Base-by-base conservation (phyloP, 53 echinoderm and acorn worm genomes). In the Holothuria leucospilota region DNA sequence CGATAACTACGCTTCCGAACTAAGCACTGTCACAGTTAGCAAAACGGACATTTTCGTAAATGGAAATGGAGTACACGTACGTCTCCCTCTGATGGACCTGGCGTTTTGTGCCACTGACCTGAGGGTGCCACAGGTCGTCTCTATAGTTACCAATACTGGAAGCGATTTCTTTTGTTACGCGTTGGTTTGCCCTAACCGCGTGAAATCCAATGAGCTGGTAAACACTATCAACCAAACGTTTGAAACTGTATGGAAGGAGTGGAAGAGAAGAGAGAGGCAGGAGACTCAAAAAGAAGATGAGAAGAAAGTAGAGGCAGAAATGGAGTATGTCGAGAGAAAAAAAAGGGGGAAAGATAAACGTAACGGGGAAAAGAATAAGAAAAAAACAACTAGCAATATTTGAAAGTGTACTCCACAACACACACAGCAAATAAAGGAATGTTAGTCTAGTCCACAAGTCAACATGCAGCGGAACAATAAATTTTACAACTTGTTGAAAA, bases 231-330 rank as follows among this genome's bases (percentile, higher is more conserved):
- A 83, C 63, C 84, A 83, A 42, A 83, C 84, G 6, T 83, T 83
- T 39, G 84, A 83, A 18, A 26, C 68, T 21, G 84, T 83, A 25
- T 83, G 84, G 84, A 83, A 83, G 68, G 84, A 83, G 29, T 83
- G 84, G 84, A 83, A 83, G 84, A 83, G 84, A 26, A 83, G 68
- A 29, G 84, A 83, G 68, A 29, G 28, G 15, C 84, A 83, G 21
- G 84, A 39, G 51, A 41, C 23, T 25, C 65, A 66, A 42, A 64
- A 65, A 24, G 84, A 83, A 51, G 84, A 83, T 29, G 84, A 83
- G 51, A 64, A 66, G 67, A 83, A 83, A 67, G 66, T 83, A 6
- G 67, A 64, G 6, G 68, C 41, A 42, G 65, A 83, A n/a, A 20
- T 81, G 84, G 65, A 83, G 20, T 83, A 38, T 13, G 29, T 80